Evolutionary conservation across 2,888 invertebrate species (phyloP).

Genomic region (Pomacea canaliculata): DNA sequence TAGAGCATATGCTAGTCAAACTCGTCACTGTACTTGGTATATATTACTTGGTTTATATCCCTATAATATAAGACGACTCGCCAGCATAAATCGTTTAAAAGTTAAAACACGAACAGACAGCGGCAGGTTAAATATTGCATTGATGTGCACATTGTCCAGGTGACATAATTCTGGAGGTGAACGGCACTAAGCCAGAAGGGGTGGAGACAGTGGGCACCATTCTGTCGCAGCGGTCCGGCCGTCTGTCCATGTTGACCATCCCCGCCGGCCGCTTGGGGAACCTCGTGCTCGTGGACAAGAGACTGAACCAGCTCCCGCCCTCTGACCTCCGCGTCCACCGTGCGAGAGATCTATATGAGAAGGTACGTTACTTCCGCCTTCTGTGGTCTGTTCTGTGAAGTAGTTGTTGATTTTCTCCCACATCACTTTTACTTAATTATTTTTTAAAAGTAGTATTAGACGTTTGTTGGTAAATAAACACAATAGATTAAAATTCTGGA

Average conservation of each 20-base stretch:
- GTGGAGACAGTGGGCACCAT: conserved; percentile 46
- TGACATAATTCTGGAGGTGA: conserved; percentile 63
- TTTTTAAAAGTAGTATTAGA: background rate
- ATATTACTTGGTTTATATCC: no score
- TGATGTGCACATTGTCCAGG: conserved; percentile 36
- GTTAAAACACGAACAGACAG: no score
- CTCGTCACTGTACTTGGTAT: no score
- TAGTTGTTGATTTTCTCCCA: background rate
- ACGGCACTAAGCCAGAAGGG: conserved; percentile 48
- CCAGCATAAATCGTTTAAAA: no score
- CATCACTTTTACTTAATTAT: background rate
- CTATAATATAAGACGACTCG: no score
- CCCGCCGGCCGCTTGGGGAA: conserved; percentile 50
- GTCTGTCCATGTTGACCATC: conserved; percentile 54
- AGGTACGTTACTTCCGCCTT: conserved; percentile 33
- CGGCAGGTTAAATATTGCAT: no score
- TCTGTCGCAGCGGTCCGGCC: conserved; percentile 47
- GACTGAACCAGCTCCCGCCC: conserved; percentile 23
- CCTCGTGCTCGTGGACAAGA: conserved; percentile 35
- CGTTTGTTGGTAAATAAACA: background rate
- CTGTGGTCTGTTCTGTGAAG: background rate
- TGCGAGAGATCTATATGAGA: conserved; percentile 52
- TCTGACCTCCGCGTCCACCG: conserved; percentile 48
- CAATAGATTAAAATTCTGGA: background rate
- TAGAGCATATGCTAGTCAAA: no score